Percentiles rank a stretch among this genome's conserved stretches.
Conservation (phyloP, 2,888 invertebrate genomes). For the Helobdella robusta region DNA sequence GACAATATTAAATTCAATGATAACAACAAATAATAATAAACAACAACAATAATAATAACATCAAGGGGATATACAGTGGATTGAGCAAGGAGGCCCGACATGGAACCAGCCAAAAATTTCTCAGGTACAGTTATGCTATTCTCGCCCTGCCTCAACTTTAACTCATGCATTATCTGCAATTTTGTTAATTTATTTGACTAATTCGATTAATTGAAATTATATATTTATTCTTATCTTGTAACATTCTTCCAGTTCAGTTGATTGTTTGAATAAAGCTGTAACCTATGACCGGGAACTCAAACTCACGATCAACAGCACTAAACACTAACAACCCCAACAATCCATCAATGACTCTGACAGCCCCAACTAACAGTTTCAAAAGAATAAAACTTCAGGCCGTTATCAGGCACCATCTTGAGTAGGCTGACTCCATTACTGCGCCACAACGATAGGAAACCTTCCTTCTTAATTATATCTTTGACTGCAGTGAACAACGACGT, state of each 20-base stretch:
- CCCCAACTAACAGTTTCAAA: constrained; percentile 69
- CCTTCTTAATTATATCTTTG: constrained; percentile 77
- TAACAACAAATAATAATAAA: too few species aligned
- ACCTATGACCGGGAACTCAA: too few species aligned
- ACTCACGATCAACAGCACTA: too few species aligned
- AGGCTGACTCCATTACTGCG: constrained; percentile 96
- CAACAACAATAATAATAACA: constrained; percentile 50
- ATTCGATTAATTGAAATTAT: too few species aligned
- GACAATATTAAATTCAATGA: neutral
- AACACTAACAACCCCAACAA: too few species aligned
- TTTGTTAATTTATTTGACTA: too few species aligned
- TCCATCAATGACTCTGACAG: neutral
- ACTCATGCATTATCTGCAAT: too few species aligned
- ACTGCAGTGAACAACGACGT: constrained; percentile 55
- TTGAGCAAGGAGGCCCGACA: constrained; percentile 90
- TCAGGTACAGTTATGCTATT: constrained; percentile 61
- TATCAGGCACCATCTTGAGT: constrained; percentile 95
- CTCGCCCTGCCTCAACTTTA: too few species aligned
- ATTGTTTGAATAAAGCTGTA: too few species aligned
- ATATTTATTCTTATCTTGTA: too few species aligned
- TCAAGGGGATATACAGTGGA: constrained; percentile 94
- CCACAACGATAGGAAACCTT: constrained; percentile 83
- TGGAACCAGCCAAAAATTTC: constrained; percentile 83
- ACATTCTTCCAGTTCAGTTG: too few species aligned
- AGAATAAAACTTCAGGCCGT: constrained; percentile 94